Base-by-base conservation (phyloP, 1,140 invertebrate species). In the Pemphigus obesinymphae region DNA sequence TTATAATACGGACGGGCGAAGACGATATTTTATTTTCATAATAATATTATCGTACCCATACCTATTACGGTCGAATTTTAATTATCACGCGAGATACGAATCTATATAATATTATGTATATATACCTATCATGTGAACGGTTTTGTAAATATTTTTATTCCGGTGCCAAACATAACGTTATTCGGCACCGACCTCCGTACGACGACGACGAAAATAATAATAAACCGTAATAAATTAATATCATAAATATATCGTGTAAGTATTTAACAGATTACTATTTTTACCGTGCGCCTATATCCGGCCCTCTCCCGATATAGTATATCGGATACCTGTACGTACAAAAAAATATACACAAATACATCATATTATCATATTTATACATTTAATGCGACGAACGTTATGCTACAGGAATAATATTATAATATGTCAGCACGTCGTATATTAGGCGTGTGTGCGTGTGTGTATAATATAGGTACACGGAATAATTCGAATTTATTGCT, bases 401-500 rank as follows among this genome's bases (percentile, higher is more conserved):
- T n/a, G n/a, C n/a, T n/a, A n/a, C n/a, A n/a, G n/a, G n/a, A 61
- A 61, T 61, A 55, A 26, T 10, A 55, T n/a, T 50, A 61, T 61
- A 61, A 61, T 61, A 31, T 61, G 58, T 61, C 58, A 61, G 53
- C 53, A 26, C 58, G 29, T 26, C 58, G 55, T 61, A n/a, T n/a
- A n/a, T n/a, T n/a, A n/a, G n/a, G n/a, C n/a, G n/a, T n/a, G n/a
- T n/a, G n/a, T n/a, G n/a, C n/a, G n/a, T n/a, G 58, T 15, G 29
- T 26, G 58, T 26, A 31, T 7, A 61, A 61, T 26, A 29, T 13
- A 7, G 58, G 29, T n/a, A 61, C 29, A 13, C 26, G 15, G 29
- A 31, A 66, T 66, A 34, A 66, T 66, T 66, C 29, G 31, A 66
- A 66, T 66, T 66, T 66, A 66, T 66, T 66, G 61, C 61, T 66